Evolutionary conservation across 2,888 invertebrate species (phyloP).

Genomic region (Hedya salicella): DNA sequence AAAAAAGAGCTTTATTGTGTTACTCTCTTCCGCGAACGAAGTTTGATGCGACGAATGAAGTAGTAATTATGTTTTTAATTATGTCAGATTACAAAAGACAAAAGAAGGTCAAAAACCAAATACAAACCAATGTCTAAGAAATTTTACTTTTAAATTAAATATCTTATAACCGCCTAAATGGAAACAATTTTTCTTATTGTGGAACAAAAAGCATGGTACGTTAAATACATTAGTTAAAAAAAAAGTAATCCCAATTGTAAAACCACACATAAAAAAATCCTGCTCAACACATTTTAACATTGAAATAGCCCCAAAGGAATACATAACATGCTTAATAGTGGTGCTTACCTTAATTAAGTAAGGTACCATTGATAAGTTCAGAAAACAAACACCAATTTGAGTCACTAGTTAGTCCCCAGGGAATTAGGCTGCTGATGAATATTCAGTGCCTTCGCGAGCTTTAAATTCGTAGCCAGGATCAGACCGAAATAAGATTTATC

Average conservation of each 20-base stretch:
- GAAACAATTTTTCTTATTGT: no score
- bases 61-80: no score
- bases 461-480: not conserved
- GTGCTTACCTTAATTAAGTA: conserved; percentile 13
- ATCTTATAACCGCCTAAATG: no score
- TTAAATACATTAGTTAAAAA: no score
- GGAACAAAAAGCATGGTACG: no score
- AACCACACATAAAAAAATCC: not conserved
- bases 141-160: no score
- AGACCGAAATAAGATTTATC: not conserved
- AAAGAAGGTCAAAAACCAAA: no score
- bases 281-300: not conserved
- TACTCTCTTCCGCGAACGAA: no score
- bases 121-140: no score
- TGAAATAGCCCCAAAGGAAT: not conserved
- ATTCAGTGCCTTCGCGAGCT: conserved; percentile 4
- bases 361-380: conserved; percentile 9
- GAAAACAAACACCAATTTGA: conserved; percentile 16
- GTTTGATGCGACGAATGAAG: no score
- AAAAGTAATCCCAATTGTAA: not conserved
- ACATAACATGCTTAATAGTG: not conserved
- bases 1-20: no score
- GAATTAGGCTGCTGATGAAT: conserved; percentile 10
- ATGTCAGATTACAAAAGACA: no score
- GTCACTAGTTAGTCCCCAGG: not conserved